Percentiles rank a stretch among this genome's conserved stretches.
These are phyloP conservation scores for Hirtodrosophila alboralis DNA, from an alignment of 2,888 invertebrate species.

Conservation along the genomic window DNA sequence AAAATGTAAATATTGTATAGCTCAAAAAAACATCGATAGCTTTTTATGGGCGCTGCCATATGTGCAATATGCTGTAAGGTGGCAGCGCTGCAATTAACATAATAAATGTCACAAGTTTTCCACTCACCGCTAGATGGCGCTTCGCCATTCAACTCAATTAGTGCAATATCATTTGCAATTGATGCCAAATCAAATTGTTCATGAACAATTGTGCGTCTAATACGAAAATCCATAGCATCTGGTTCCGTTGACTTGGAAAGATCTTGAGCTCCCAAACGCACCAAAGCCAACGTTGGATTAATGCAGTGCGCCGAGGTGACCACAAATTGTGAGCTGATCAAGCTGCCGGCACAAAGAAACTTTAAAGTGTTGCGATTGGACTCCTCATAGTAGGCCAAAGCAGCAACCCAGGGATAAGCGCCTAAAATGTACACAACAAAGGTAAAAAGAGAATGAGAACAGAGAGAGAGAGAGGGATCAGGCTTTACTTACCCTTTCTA, in stretches of 20 bases:
- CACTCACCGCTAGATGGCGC: slow-evolving; percentile 71
- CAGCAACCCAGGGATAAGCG: slow-evolving; percentile 93
- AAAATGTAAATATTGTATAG: too few species aligned
- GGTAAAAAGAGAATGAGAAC: too few species aligned
- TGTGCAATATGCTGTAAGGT: too few species aligned
- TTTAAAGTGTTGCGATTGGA: slow-evolving; percentile 81
- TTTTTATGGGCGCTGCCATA: too few species aligned
- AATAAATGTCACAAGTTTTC: too few species aligned
- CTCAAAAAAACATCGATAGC: too few species aligned
- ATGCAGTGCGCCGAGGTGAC: slow-evolving; percentile 88
- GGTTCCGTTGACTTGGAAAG: slow-evolving; percentile 85
- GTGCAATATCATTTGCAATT: slow-evolving; percentile 91
- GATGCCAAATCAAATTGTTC: slow-evolving; percentile 87
- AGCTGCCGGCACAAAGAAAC: slow-evolving; percentile 91
- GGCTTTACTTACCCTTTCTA: slow-evolving; percentile 61
- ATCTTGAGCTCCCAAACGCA: slow-evolving; percentile 92
- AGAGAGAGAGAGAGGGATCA: too few species aligned
- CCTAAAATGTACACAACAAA: slow-evolving; percentile 81
- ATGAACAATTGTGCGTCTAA: slow-evolving; percentile 87
- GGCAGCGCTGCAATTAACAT: too few species aligned
- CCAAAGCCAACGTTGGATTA: slow-evolving; percentile 84
- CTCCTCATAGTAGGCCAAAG: slow-evolving; percentile 87
- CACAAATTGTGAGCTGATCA: slow-evolving; percentile 88
- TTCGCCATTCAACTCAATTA: slow-evolving; percentile 86
- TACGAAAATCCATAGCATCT: slow-evolving; percentile 87